phyloP scores from a whole-genome alignment of 1,140 invertebrate genomes.

The Drosophila teissieri region DNA sequence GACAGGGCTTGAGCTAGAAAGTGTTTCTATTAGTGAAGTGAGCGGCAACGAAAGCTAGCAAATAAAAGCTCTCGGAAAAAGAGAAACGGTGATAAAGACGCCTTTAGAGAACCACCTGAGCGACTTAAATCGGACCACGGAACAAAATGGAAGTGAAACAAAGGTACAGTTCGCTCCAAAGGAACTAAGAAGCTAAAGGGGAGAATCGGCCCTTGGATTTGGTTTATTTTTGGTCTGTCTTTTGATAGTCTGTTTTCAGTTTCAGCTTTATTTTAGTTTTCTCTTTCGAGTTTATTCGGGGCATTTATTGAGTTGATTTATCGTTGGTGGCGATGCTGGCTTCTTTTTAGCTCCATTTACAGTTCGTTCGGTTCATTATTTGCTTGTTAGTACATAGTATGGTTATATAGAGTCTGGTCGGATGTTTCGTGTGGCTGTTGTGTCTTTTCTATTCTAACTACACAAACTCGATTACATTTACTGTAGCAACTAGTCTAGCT shows the following conservation, averaged over 20 bases:
- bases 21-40: conserved; percentile 50
- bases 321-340: conserved; percentile 14
- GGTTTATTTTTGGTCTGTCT: conserved; percentile 1
- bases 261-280: conserved; percentile 36
- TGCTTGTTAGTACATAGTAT: conserved; percentile 15
- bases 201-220: conserved; percentile 10
- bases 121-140: conserved; percentile 32
- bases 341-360: conserved; percentile 35
- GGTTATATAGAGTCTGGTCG: conserved; percentile 13
- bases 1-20: conserved; percentile 20
- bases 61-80: conserved; percentile 21
- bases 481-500: conserved; percentile 48
- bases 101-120: conserved; percentile 8
- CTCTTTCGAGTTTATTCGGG: conserved; percentile 42
- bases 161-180: conserved; percentile 17
- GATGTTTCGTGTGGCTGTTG: conserved; percentile 21
- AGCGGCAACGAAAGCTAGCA: conserved; percentile 41
- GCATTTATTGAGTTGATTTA: conserved; percentile 41
- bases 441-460: conserved; percentile 49
- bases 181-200: conserved; percentile 8
- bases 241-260: conserved; percentile 10
- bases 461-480: conserved; percentile 52
- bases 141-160: conserved; percentile 35
- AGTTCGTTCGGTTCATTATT: conserved; percentile 36
- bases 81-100: conserved; percentile 1